Evolutionary conservation across 2,797 vertebrate species (phyloP), one percentile per base, ranked within the genome.

Genomic region (Capromys pilorides): DNA sequence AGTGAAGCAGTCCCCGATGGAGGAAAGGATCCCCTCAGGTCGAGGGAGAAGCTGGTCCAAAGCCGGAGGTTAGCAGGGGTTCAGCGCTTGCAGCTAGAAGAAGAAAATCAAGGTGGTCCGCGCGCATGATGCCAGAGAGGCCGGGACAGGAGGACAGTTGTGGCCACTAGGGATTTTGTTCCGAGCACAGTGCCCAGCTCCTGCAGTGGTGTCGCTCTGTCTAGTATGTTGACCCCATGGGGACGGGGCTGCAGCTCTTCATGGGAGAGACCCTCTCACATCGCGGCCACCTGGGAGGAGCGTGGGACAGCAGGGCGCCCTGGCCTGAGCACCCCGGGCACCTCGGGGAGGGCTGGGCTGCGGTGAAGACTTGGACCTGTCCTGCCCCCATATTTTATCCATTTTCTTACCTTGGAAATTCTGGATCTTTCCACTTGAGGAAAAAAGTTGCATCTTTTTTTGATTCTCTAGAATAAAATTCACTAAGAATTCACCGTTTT

Each of bases 151-250:
- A 59, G 54, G 10, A 12, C 6, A 28, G 13, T 3, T 14, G 31
- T 9, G 57, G 33, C 5, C 13, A 1, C 0, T 19, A 0, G 0
- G 22, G 13, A 0, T 22, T 62, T 13, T n/a, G 12, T 24, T 39
- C 6, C 10, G 16, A 0, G 8, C 0, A 1, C 18, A 2, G 62
- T 6, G 11, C 0, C 1, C 36, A 36, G 26, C 16, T n/a, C 0
- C 64, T 67, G 64, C 64, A 18, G 64, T 66, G 64, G 5, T 2
- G 28, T 66, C 66, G 1, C 66, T 18, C 14, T 18, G 33, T 19
- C 7, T n/a, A 67, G 66, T 6, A n/a, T 6, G 6, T 6, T 18
- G 66, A 8, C 66, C 66, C 16, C 16, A 19, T 18, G 16, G 66
- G 66, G 6, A 67, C 66, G 5, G 31, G 66, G 66, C 6, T 67